Conservation (phyloP, 2,888 invertebrate genomes). For the Drosophila ustulata region DNA sequence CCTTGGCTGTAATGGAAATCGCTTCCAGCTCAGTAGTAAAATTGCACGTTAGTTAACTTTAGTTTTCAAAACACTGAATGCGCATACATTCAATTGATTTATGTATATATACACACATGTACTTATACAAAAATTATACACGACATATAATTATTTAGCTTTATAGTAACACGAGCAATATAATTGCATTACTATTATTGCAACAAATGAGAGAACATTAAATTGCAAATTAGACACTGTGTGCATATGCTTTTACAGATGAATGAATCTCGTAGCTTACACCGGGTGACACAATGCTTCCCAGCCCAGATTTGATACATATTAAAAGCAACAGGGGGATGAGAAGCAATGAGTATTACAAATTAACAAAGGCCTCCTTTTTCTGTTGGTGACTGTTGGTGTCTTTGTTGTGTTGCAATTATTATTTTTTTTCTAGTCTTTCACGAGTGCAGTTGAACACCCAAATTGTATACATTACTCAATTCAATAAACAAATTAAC, state of each 20-base stretch:
- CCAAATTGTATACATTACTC: conserved; percentile 63
- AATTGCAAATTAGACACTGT: neutral
- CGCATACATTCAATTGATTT: too few relatives aligned
- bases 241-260: conserved; percentile 31
- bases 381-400: conserved; percentile 43
- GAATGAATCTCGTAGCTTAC: conserved; percentile 29
- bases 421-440: conserved; percentile 58
- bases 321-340: conserved; percentile 7
- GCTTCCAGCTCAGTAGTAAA: conserved; percentile 22
- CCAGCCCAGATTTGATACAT: conserved; percentile 6
- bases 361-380: conserved; percentile 41
- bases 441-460: conserved; percentile 55
- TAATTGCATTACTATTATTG: neutral
- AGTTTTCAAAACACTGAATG: neutral
- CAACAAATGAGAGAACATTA: neutral
- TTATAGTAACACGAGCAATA: neutral
- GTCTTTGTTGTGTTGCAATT: conserved; percentile 44
- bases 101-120: too few relatives aligned
- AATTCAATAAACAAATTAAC: conserved; percentile 77
- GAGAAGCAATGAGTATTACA: conserved; percentile 6
- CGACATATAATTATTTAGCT: neutral
- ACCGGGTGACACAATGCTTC: conserved; percentile 30
- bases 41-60: neutral
- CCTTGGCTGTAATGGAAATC: neutral
- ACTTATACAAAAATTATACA: neutral